Percentiles rank a stretch among this genome's conserved stretches.
These are phyloP conservation scores for Ptilorrhoa leucosticta DNA, from an alignment of 2,113 vertebrate genomes.

Conservation along the genomic window DNA sequence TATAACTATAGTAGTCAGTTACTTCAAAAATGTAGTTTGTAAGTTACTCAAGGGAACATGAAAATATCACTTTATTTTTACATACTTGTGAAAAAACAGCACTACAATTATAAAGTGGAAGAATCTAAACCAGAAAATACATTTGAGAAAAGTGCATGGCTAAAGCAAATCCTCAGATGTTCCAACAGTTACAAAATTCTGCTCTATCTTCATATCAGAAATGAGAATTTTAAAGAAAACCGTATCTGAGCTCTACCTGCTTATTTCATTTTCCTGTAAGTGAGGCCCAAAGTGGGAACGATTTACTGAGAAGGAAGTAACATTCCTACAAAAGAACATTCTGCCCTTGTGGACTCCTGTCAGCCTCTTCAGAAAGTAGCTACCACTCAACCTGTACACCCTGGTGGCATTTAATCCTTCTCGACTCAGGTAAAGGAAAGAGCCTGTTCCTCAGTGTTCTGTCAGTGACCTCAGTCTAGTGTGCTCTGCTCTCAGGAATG, in stretches of 20 bases:
- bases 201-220: not conserved
- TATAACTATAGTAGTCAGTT: not conserved
- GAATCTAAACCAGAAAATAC: not conserved
- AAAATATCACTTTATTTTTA: not conserved
- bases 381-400: not conserved
- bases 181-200: not conserved
- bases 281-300: not conserved
- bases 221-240: not conserved
- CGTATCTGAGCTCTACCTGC: not conserved
- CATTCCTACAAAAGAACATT: not conserved
- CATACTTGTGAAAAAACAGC: not conserved
- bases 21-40: not conserved
- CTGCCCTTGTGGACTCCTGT: not conserved
- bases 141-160: not conserved
- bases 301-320: not conserved
- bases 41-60: not conserved
- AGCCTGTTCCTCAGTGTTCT: not conserved
- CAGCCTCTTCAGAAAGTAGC: not conserved
- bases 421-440: not conserved
- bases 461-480: not conserved
- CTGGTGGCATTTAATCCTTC: not conserved
- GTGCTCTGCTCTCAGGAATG: not conserved
- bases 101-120: not conserved
- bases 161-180: not conserved
- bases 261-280: not conserved